Percentiles rank a stretch among this genome's conserved stretches.
Evolutionary conservation across 2,113 vertebrate genomes (phyloP).

Genomic region (Polyodon spathula): DNA sequence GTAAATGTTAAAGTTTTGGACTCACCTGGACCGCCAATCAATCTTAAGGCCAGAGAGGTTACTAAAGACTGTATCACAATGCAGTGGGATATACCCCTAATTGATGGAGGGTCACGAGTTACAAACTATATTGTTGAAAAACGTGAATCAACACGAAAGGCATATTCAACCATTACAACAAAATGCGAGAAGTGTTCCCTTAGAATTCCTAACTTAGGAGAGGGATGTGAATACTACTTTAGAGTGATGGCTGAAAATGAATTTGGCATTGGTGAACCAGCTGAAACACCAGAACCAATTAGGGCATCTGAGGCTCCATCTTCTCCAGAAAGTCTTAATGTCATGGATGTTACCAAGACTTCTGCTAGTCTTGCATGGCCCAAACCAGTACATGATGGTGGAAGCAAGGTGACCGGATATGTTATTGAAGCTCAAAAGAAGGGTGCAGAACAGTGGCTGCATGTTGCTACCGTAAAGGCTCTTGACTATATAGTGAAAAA

Average conservation of each 20-base stretch:
- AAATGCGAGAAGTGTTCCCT: conserved; percentile 79
- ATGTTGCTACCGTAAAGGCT: conserved; percentile 77
- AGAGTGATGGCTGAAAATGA: conserved; percentile 95
- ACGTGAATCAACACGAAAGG: conserved; percentile 89
- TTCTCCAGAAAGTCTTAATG: conserved; percentile 79
- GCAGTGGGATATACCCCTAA: conserved; percentile 90
- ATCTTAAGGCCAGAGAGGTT: conserved; percentile 82
- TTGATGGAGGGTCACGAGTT: conserved; percentile 88
- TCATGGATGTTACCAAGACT: conserved; percentile 83
- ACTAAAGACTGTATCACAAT: conserved; percentile 85
- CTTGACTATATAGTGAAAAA: conserved; percentile 82
- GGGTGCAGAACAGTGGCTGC: conserved; percentile 84
- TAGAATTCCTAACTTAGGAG: conserved; percentile 70
- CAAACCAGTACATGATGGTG: conserved; percentile 89
- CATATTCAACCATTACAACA: conserved; percentile 78
- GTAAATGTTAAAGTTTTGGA: conserved; percentile 90
- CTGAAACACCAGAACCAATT: conserved; percentile 83
- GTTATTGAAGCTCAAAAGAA: conserved; percentile 92
- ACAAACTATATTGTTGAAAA: conserved; percentile 96
- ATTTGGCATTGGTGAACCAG: conserved; percentile 85
- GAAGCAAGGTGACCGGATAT: conserved; percentile 89
- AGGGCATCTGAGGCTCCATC: conserved; percentile 85
- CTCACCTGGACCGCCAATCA: conserved; percentile 87
- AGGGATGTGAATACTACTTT: conserved; percentile 95
- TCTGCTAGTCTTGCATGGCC: conserved; percentile 87